A percentile compares a stretch with the other conserved stretches of the same genome.
Evolutionary conservation across 2,113 vertebrate species (phyloP).

Genomic region (Ochotona curzoniae): DNA sequence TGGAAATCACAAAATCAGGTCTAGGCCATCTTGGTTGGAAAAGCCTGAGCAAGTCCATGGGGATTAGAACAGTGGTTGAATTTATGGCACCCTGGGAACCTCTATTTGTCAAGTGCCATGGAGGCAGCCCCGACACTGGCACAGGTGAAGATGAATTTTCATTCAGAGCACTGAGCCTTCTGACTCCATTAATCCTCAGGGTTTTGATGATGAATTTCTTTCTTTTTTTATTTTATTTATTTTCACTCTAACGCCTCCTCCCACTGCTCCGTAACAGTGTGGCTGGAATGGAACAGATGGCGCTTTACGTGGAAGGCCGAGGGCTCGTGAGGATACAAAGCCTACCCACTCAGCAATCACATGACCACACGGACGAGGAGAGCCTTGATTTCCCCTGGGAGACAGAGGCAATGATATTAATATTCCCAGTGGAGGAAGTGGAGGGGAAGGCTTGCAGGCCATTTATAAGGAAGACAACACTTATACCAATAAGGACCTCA

Average conservation of each 20-base stretch:
- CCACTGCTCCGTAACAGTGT: conserved; percentile 79
- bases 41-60: conserved; percentile 69
- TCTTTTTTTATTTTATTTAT: conserved; percentile 95
- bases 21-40: conserved; percentile 62
- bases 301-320: conserved; percentile 85
- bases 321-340: conserved; percentile 89
- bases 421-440: conserved; percentile 73
- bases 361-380: conserved; percentile 85
- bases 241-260: conserved; percentile 87
- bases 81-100: conserved; percentile 94
- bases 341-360: conserved; percentile 88
- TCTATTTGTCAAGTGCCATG: conserved; percentile 94
- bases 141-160: conserved; percentile 96
- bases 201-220: conserved; percentile 94
- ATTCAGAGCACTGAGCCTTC: conserved; percentile 93
- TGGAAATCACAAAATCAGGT: conserved; percentile 38
- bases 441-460: conserved; percentile 75
- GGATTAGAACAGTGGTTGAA: conserved; percentile 87
- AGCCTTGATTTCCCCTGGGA: conserved; percentile 99
- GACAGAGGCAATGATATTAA: conserved; percentile 83
- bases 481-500: background rate
- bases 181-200: conserved; percentile 90
- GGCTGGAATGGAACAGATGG: conserved; percentile 86
- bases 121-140: conserved; percentile 91
- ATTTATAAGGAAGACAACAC: conserved; percentile 68